These are phyloP conservation scores for Rallus limicola DNA, from an alignment of 2,113 vertebrate species.

Conservation along the genomic window DNA sequence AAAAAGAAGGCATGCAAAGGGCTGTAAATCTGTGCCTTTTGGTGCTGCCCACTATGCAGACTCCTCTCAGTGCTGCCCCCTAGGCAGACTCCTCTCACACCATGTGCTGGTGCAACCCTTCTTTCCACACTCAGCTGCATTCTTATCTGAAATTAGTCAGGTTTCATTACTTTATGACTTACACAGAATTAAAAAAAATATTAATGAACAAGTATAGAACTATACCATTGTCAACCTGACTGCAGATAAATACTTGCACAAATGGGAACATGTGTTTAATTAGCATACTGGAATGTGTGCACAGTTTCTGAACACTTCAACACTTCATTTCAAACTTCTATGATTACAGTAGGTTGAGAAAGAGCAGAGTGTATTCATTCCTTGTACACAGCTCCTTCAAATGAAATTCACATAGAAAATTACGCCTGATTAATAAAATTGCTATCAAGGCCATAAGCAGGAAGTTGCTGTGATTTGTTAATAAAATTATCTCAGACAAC, in stretches of 20 bases:
- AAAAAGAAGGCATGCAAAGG: background rate
- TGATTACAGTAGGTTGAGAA: background rate
- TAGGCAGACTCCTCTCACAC: background rate
- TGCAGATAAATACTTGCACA: background rate
- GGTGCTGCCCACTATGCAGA: no score
- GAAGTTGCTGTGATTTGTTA: background rate
- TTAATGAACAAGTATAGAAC: background rate
- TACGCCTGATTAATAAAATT: background rate
- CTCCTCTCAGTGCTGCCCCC: background rate
- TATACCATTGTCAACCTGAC: background rate
- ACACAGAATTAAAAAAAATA: background rate
- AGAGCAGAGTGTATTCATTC: background rate
- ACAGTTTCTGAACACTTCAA: background rate
- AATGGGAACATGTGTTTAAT: background rate
- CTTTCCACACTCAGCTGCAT: background rate
- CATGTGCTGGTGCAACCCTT: background rate
- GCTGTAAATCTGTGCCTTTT: background rate
- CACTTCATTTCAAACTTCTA: background rate
- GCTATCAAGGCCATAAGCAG: background rate
- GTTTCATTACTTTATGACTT: background rate
- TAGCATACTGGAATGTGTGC: background rate
- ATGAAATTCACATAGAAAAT: background rate
- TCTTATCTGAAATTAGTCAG: background rate
- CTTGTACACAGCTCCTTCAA: background rate
- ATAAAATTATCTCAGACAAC: background rate